Evolutionary conservation across 2,888 invertebrate species (phyloP).

Genomic region (Embidobia sp.): DNA sequence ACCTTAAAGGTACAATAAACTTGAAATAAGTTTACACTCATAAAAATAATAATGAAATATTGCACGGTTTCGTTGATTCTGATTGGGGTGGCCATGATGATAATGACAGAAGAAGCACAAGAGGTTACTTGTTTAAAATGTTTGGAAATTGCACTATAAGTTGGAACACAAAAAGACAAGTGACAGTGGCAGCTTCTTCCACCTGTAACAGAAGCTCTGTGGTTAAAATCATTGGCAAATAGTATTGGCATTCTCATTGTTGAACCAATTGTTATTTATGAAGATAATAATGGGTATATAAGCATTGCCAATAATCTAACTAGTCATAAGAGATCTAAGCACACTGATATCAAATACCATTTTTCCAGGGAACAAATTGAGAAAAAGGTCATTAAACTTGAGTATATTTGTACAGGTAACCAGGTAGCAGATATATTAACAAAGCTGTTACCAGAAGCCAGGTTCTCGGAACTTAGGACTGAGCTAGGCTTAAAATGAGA

Average conservation of each 20-base stretch:
- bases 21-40: not conserved
- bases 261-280: not conserved
- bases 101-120: constrained; percentile 27
- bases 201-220: constrained; percentile 50
- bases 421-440: constrained; percentile 83
- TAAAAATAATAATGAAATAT: not conserved
- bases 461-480: not conserved
- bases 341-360: not conserved
- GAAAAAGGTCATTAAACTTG: constrained; percentile 82
- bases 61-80: constrained; percentile 12
- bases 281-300: not conserved
- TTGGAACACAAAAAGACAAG: constrained; percentile 54
- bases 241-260: constrained; percentile 69
- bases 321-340: constrained; percentile 46
- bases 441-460: not conserved
- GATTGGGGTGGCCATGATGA: constrained; percentile 18
- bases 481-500: not conserved
- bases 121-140: constrained; percentile 23
- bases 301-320: constrained; percentile 70
- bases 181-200: constrained; percentile 61
- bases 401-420: constrained; percentile 83
- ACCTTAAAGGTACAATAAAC: not conserved
- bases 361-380: constrained; percentile 69
- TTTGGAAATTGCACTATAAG: not conserved
- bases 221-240: not conserved